Evolutionary conservation across 2,888 invertebrate species (phyloP).

Genomic region (Patella caerulea): DNA sequence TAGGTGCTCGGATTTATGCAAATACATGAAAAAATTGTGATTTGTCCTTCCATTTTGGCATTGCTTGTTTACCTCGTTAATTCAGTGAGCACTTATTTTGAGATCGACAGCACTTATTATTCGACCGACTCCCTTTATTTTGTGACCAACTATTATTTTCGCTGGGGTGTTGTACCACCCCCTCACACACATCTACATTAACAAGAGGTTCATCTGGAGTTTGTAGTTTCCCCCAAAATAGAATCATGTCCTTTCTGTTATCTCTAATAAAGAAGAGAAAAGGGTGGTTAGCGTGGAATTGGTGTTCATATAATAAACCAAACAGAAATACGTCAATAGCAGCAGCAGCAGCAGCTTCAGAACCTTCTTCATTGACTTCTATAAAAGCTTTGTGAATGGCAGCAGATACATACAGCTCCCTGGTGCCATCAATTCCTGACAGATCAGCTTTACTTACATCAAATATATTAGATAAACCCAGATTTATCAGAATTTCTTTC

Average conservation of each 20-base stretch:
- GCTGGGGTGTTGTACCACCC: too few species aligned
- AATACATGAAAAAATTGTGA: too few species aligned
- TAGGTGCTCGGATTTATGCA: too few species aligned
- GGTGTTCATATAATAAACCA: constrained; percentile 4
- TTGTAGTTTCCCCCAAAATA: constrained; percentile 44
- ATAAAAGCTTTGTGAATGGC: constrained; percentile 68
- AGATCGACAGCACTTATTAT: too few species aligned
- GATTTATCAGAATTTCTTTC: constrained; percentile 38
- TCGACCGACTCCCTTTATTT: too few species aligned
- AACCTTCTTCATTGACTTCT: constrained; percentile 68
- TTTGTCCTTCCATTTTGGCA: too few species aligned
- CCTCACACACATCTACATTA: too few species aligned
- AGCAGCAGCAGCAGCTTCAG: constrained; percentile 68
- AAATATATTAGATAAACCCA: constrained; percentile 64
- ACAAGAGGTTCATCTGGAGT: background rate
- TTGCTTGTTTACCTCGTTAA: too few species aligned
- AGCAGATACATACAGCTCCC: constrained; percentile 54
- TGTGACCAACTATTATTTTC: too few species aligned
- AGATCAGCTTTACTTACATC: constrained; percentile 54
- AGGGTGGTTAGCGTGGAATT: constrained; percentile 58
- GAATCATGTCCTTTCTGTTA: constrained; percentile 38
- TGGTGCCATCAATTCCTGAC: constrained; percentile 53
- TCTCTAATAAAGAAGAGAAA: constrained; percentile 64
- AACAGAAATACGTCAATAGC: constrained; percentile 36
- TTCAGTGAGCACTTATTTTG: too few species aligned